These are phyloP conservation scores for Drosophila setosimentum DNA, from an alignment of 2,888 invertebrate genomes.

Conservation along the genomic window DNA sequence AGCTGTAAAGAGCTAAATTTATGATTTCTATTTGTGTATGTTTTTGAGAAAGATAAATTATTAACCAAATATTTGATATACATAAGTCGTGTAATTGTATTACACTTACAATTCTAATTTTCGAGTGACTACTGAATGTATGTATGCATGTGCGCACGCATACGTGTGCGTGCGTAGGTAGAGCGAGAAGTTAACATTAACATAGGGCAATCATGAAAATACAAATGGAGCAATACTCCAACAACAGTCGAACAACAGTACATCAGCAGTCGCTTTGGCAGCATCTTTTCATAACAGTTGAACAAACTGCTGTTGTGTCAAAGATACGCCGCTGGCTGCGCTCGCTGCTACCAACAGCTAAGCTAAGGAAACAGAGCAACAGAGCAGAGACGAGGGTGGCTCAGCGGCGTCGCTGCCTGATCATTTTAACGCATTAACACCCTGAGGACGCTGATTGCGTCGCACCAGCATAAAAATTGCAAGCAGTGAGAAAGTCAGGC, in stretches of 20 bases:
- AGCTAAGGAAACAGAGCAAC: constrained; percentile 21
- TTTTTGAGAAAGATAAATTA: not conserved
- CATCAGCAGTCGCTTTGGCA: not conserved
- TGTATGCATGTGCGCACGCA: not conserved
- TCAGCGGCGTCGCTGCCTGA: constrained; percentile 40
- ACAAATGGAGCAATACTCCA: constrained; percentile 54
- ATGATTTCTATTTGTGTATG: not conserved
- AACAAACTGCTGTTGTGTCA: constrained; percentile 34
- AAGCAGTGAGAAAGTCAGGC: constrained; percentile 27
- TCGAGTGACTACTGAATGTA: not conserved
- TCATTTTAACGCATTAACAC: constrained; percentile 58
- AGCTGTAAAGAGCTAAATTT: not conserved
- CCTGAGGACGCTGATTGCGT: constrained; percentile 28
- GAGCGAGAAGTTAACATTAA: constrained; percentile 26
- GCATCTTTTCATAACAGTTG: constrained; percentile 53
- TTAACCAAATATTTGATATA: not conserved
- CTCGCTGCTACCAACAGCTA: constrained; percentile 33
- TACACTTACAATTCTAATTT: not conserved
- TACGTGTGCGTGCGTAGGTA: not conserved
- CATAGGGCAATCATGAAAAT: constrained; percentile 30
- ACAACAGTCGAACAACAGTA: constrained; percentile 46
- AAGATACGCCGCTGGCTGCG: constrained; percentile 18
- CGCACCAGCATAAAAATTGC: constrained; percentile 67
- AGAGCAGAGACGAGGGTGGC: constrained; percentile 43
- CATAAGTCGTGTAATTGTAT: not conserved